Evolutionary conservation across 2,888 invertebrate genomes (phyloP).

Genomic region (Yponomeuta cagnagella): DNA sequence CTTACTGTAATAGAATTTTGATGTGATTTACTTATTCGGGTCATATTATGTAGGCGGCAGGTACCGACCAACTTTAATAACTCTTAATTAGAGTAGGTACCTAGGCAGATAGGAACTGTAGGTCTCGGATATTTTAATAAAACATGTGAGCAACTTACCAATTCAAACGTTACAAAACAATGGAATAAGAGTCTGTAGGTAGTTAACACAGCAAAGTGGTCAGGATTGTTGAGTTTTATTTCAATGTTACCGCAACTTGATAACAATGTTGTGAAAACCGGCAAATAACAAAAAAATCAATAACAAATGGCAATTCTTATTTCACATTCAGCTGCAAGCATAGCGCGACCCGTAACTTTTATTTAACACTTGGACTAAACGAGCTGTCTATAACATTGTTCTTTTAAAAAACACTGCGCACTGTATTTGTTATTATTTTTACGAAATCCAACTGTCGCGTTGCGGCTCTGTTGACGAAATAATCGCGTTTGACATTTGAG

Average conservation of each 20-base stretch:
- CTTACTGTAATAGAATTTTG: neutral
- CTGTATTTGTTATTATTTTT: constrained; percentile 62
- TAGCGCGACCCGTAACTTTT: constrained; percentile 46
- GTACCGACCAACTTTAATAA: too few species aligned
- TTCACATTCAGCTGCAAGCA: constrained; percentile 39
- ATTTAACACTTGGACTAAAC: neutral
- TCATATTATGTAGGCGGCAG: neutral
- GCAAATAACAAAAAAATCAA: constrained; percentile 69
- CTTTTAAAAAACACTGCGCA: constrained; percentile 47
- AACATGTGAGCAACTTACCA: neutral
- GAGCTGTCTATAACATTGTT: constrained; percentile 41
- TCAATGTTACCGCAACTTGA: constrained; percentile 44
- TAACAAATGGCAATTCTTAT: constrained; percentile 47
- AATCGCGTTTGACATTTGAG: constrained; percentile 82
- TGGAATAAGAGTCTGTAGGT: neutral
- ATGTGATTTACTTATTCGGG: neutral
- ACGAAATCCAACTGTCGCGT: constrained; percentile 73
- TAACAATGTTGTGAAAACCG: constrained; percentile 59
- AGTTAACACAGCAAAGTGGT: neutral
- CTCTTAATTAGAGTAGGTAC: too few species aligned
- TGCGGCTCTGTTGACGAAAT: constrained; percentile 76
- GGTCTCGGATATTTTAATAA: neutral
- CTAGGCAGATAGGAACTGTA: too few species aligned
- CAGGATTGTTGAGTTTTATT: neutral
- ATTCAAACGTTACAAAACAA: neutral